phyloP scores from a whole-genome alignment of 2,888 invertebrate species.

The Machimus rusticus region DNA sequence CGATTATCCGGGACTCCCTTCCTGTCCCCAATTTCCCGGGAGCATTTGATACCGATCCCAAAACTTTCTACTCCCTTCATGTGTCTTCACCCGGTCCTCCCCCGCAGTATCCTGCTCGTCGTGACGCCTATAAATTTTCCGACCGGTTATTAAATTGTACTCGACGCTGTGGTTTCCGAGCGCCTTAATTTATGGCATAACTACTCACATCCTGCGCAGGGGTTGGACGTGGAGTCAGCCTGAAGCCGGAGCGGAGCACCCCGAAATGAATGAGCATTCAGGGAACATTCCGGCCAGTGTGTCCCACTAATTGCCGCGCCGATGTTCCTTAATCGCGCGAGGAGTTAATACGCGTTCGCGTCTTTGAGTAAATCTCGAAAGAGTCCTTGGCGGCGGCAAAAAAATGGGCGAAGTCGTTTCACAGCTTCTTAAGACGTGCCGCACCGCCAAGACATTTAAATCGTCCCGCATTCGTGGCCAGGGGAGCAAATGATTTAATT shows the following conservation, averaged over 20 bases:
- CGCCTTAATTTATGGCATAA: conserved; percentile 34
- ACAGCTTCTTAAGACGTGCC: background rate
- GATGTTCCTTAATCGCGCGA: background rate
- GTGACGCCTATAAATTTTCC: conserved; percentile 29
- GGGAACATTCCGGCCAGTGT: background rate
- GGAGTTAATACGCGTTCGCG: conserved; percentile 6
- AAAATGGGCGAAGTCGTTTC: background rate
- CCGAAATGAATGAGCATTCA: background rate
- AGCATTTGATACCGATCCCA: background rate
- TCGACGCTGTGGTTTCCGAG: conserved; percentile 24
- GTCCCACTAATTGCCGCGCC: background rate
- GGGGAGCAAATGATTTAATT: conserved; percentile 46
- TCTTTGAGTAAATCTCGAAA: background rate
- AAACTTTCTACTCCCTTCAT: background rate
- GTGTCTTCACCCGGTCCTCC: background rate
- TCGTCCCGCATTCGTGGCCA: conserved; percentile 23
- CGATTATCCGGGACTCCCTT: background rate
- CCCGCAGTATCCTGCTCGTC: background rate
- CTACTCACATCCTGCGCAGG: conserved; percentile 17
- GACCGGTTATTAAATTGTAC: conserved; percentile 35
- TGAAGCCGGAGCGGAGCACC: background rate
- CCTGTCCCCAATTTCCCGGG: background rate
- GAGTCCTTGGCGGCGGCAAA: background rate
- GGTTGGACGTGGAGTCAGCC: background rate
- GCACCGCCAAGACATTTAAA: conserved; percentile 32